These are phyloP conservation scores for Tetheella fluctuosa DNA, from an alignment of 2,888 invertebrate species.

Conservation along the genomic window DNA sequence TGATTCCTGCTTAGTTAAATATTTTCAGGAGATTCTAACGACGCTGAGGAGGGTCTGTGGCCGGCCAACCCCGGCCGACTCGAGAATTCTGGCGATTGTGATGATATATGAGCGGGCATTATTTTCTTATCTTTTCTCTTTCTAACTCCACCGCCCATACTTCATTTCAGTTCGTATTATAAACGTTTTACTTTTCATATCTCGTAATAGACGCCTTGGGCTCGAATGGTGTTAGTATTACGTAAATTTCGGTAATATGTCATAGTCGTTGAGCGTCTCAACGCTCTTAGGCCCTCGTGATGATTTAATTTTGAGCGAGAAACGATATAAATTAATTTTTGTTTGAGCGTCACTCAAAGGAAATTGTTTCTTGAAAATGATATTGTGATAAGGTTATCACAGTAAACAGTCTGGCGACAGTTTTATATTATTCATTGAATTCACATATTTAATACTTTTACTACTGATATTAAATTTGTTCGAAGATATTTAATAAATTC, in stretches of 20 bases:
- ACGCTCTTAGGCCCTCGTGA: constrained; percentile 51
- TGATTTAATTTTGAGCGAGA: constrained; percentile 61
- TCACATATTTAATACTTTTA: too few relatives aligned
- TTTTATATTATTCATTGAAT: constrained; percentile 16
- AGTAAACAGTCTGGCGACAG: constrained; percentile 46
- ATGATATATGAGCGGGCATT: constrained; percentile 83
- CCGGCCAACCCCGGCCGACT: constrained; percentile 63
- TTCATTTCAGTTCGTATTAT: constrained; percentile 78
- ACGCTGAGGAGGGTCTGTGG: constrained; percentile 76
- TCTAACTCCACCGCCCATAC: constrained; percentile 80
- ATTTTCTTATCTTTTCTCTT: constrained; percentile 83
- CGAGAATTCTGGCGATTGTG: constrained; percentile 80
- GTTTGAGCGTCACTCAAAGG: constrained; percentile 58
- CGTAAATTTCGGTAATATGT: constrained; percentile 73
- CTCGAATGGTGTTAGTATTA: constrained; percentile 71
- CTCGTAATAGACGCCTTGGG: constrained; percentile 70
- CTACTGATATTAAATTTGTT: too few relatives aligned
- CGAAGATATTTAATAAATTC: too few relatives aligned
- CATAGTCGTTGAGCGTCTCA: constrained; percentile 52
- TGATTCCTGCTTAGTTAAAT: constrained; percentile 69
- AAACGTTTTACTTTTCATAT: constrained; percentile 81
- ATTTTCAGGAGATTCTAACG: constrained; percentile 68
- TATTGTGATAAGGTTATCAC: constrained; percentile 57
- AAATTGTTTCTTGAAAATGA: constrained; percentile 67
- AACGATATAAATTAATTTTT: constrained; percentile 66